phyloP scores from a whole-genome alignment of 1,140 invertebrate species.

The Sarcophaga peregrina region DNA sequence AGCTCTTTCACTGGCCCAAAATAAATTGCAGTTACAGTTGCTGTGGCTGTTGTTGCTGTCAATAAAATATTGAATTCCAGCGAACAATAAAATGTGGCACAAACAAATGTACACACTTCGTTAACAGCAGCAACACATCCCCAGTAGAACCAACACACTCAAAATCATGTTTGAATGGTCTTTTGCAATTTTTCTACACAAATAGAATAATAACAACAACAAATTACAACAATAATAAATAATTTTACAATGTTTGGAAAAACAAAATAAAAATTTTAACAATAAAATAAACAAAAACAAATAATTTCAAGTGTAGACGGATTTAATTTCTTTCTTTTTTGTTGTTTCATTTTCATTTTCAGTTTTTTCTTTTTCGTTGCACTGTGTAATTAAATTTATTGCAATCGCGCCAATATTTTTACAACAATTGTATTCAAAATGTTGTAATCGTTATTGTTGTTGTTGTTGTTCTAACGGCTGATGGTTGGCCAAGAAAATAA shows the following conservation, averaged over 20 bases:
- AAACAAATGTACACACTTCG: neutral
- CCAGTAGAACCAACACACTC: neutral
- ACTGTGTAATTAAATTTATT: no score
- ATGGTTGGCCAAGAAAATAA: neutral
- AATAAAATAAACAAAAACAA: no score
- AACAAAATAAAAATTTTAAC: no score
- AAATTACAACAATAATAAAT: neutral
- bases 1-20: no score
- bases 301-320: no score
- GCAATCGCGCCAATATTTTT: neutral
- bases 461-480: no score
- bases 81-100: neutral
- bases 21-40: neutral
- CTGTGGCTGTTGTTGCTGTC: neutral
- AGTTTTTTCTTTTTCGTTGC: no score
- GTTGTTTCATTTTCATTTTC: neutral
- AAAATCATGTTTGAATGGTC: neutral
- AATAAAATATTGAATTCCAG: neutral
- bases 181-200: neutral
- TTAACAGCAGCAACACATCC: neutral
- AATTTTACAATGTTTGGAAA: neutral
- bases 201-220: neutral
- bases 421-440: neutral
- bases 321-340: neutral
- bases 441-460: neutral